These are phyloP conservation scores for Lithobates pipiens DNA, from an alignment of 2,797 vertebrate genomes.

Conservation along the genomic window DNA sequence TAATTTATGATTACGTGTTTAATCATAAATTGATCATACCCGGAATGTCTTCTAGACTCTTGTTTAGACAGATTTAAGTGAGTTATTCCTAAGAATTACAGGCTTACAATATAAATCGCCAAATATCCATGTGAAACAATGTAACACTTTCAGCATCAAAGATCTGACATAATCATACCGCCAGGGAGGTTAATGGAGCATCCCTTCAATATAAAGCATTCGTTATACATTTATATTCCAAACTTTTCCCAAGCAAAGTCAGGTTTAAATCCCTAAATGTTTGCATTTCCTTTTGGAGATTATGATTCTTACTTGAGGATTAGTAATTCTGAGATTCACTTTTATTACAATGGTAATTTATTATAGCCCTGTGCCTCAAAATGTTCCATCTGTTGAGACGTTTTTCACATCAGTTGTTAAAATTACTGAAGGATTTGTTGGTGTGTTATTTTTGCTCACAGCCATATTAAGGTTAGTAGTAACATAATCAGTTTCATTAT, in stretches of 20 bases:
- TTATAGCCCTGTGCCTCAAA: conserved; percentile 69
- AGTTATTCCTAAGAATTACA: too few relatives aligned
- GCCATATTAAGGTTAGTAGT: conserved; percentile 75
- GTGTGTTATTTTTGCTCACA: conserved; percentile 77
- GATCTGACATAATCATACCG: too few relatives aligned
- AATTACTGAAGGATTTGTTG: conserved; percentile 85
- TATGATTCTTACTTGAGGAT: conserved; percentile 70
- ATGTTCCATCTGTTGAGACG: conserved; percentile 75
- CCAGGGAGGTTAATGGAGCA: neutral
- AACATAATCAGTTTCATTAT: conserved; percentile 79
- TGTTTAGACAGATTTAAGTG: too few relatives aligned
- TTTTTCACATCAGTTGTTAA: conserved; percentile 77
- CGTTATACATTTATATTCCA: conserved; percentile 58
- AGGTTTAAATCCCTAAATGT: conserved; percentile 64
- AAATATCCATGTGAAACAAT: too few relatives aligned
- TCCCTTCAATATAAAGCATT: conserved; percentile 17
- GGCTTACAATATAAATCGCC: too few relatives aligned
- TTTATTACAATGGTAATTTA: conserved; percentile 78
- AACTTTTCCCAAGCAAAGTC: conserved; percentile 53
- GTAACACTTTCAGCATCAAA: too few relatives aligned
- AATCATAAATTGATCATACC: too few relatives aligned
- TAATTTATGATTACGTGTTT: too few relatives aligned
- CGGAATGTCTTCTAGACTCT: too few relatives aligned
- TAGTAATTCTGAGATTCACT: conserved; percentile 76
- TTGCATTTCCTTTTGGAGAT: conserved; percentile 65